Base-by-base conservation (phyloP, 2,113 vertebrate genomes). In the Papio anubis region DNA sequence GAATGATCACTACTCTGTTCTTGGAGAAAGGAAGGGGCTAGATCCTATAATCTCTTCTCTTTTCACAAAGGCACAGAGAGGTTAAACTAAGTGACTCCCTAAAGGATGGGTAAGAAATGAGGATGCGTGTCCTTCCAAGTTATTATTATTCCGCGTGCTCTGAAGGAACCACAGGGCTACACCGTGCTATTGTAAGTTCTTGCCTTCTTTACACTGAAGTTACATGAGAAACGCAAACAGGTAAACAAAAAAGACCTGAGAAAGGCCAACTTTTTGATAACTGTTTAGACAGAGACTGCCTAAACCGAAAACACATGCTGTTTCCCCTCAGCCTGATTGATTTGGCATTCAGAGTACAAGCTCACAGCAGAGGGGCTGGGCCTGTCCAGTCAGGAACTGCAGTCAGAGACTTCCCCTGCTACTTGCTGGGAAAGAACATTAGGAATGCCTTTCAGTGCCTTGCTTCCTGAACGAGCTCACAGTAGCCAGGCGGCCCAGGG, bases 361-460 rank as follows among this genome's bases (percentile, higher is more conserved):
- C 88, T 95, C 48, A 38, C 55, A 59, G 94, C 73, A 95, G 83
- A 97, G 96, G 97, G 98, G 97, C 66, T 20, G 92, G 94, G 95
- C 92, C 70, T 93, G 57, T 84, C 55, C 70, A 18, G 66, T 75
- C 97, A 97, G 98, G 97, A 97, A 96, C 96, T 90, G 86, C 83
- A 81, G 79, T 35, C 93, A 25, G 91, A 95, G 80, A 94, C 57
- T 95, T 95, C 59, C 80, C 68, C 70, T 38, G 87, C 70, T 48
- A n/a, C 80, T 84, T 13, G 59, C 88, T 21, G n/a, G 43, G 66
- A 88, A 61, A 82, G 82, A 76, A 38, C 68, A 23, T 52, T 30
- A 81, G 94, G 96, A 94, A 97, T 97, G 96, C 70, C 93, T 94
- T 48, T 83, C 79, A 48, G 78, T n/a, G 55, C 48, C 50, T 35